Base-by-base conservation (phyloP, 2,888 invertebrate species). In the Ethmia dodecea region DNA sequence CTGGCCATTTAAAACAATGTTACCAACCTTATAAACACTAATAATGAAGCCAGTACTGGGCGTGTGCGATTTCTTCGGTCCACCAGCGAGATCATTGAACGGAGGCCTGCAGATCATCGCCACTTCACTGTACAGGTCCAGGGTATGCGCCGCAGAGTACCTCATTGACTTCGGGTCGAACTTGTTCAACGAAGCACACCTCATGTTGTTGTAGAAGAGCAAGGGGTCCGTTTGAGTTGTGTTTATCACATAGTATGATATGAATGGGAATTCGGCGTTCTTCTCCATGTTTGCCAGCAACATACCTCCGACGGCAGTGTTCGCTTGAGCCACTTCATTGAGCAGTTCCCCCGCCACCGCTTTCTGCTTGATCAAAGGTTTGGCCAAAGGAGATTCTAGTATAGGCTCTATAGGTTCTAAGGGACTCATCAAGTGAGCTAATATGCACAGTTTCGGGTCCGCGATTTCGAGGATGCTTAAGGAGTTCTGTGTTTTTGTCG, bases 51-150 rank as follows among this genome's bases (percentile, higher is more conserved):
- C 97, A 14, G 96, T 96, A 45, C 92, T 88, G 40, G 93, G 88
- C 36, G 94, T 92, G 60, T 93, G 93, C 4, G 93, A 91, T 65
- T 93, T 92, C 69, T 93, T 92, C 33, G 93, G 89, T 41, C 91
- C 90, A 31, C 93, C 92, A 37, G 91, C 91, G 31, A 93, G 88
- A 60, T 93, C 94, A 55, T 90, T 92, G 50, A 96, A 88, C 0
- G 96, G 96, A 27, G 96, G 96, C 47, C 96, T 81, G 49, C 95
- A 95, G 51, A 96, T 96, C 68, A 95, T 93, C 4, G 96, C 96
- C 38, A 96, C 96, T 78, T 96, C 96, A 60, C 94, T 93, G 66
- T 95, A 96, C 52, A 95, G 78, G 66, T 96, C 96, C 63, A 96
- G 75, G 0, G 95, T 95, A 66, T 96, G 95, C 43, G 93, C 94